Evolutionary conservation across 2,113 vertebrate genomes (phyloP), one percentile per base, ranked within the genome.

Genomic region (Epinephelus cyanopodus): DNA sequence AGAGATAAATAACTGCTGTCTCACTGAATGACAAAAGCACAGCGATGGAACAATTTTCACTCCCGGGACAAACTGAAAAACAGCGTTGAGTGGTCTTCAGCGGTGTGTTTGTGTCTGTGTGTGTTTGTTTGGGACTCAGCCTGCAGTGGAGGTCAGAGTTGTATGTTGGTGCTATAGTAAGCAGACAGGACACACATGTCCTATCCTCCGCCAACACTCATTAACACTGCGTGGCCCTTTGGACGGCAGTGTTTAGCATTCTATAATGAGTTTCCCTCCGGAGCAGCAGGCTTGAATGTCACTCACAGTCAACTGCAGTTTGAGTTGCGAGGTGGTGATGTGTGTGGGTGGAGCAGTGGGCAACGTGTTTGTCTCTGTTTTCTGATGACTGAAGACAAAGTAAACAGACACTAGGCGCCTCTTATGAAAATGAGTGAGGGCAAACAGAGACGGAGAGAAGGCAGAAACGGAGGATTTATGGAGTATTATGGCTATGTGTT

Each of bases 221-320:
- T 93, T 92, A 92, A 92, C 92, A 91, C 91, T 79, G 70, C n/a
- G 45, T 78, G 85, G 90, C 81, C 93, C 89, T 94, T 93, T 90
- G 82, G 88, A 92, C 77, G 70, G 72, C 88, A 83, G 88, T 90
- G 89, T 93, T 93, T 92, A 94, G 92, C 91, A 93, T 93, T 89
- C 90, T 91, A 69, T 93, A 94, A 94, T 92, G 91, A 93, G 90
- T 92, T 93, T 89, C 89, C 87, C 91, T 91, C 85, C 61, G 79
- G 90, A 92, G 88, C 89, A 90, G 89, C 70, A 66, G 78, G 68
- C 87, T 92, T 89, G 87, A 91, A 92, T 94, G 93, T 94, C 93
- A 92, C 87, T 92, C 88, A 88, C 85, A 92, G 91, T 86, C 91
- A 92, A 87, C 84, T 74, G 73, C 74, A 83, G 84, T 87, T 88